Evolutionary conservation across 1,140 invertebrate genomes (phyloP).

Genomic region (Drosophila leontia): DNA sequence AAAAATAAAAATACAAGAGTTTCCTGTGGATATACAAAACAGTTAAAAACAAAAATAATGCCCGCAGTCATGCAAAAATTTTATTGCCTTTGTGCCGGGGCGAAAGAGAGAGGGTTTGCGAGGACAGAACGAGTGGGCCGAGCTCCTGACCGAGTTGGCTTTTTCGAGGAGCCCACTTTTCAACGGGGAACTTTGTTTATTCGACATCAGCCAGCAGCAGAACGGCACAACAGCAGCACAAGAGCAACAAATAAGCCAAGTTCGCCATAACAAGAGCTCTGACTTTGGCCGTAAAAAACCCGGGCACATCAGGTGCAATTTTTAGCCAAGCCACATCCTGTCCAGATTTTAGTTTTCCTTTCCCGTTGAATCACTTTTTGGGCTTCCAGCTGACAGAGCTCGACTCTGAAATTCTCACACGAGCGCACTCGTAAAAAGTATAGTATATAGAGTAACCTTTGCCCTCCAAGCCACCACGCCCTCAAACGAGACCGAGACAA

Average conservation of each 20-base stretch:
- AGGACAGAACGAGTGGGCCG: neutral
- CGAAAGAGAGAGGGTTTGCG: neutral
- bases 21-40: conserved; percentile 42
- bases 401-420: conserved; percentile 14
- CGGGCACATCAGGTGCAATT: conserved; percentile 22
- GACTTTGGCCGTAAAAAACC: conserved; percentile 15
- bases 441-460: conserved; percentile 19
- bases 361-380: conserved; percentile 27
- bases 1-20: conserved; percentile 26
- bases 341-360: conserved; percentile 31
- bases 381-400: conserved; percentile 26
- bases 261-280: conserved; percentile 59
- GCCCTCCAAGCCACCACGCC: conserved; percentile 26
- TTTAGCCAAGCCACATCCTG: conserved; percentile 36
- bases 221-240: conserved; percentile 6
- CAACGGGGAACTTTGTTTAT: conserved; percentile 55
- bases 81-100: conserved; percentile 51
- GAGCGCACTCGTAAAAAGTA: conserved; percentile 3
- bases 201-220: conserved; percentile 35
- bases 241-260: conserved; percentile 59
- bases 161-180: conserved; percentile 38
- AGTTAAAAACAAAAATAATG: conserved; percentile 71
- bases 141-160: conserved; percentile 53
- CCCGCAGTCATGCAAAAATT: conserved; percentile 75
- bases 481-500: conserved; percentile 28